Evolutionary conservation across 2,113 vertebrate species (phyloP).

Genomic region (Pardalotus punctatus): DNA sequence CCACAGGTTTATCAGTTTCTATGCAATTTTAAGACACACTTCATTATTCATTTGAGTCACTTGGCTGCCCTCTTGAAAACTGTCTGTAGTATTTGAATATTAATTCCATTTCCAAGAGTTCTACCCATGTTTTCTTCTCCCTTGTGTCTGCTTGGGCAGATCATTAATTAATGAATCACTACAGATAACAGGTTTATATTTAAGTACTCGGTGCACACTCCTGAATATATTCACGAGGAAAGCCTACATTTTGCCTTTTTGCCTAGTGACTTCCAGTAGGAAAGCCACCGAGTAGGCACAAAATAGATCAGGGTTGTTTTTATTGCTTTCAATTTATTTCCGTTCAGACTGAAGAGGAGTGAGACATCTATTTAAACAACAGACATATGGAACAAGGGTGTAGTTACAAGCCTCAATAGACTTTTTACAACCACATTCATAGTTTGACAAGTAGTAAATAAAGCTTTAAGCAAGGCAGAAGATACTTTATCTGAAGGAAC

Average conservation of each 20-base stretch:
- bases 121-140: slow-evolving; percentile 18
- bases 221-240: slow-evolving; percentile 30
- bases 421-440: not conserved
- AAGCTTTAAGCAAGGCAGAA: not conserved
- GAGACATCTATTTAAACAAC: not conserved
- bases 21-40: slow-evolving; percentile 9
- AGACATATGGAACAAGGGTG: not conserved
- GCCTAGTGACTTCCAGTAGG: not conserved
- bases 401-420: not conserved
- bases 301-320: slow-evolving; percentile 45
- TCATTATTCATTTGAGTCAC: slow-evolving; percentile 62
- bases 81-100: slow-evolving; percentile 22
- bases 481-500: not conserved
- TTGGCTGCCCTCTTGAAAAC: slow-evolving; percentile 61
- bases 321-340: slow-evolving; percentile 59
- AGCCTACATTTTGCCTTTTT: not conserved
- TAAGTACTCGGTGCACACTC: not conserved
- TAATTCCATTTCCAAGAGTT: slow-evolving; percentile 63
- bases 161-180: slow-evolving; percentile 55
- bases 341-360: not conserved
- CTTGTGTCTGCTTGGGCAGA: not conserved
- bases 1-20: not conserved
- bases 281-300: slow-evolving; percentile 39
- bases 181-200: slow-evolving; percentile 42
- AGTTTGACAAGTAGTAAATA: not conserved